Conservation (phyloP, 2,113 vertebrate species). For the Cyanoderma ruficeps region DNA sequence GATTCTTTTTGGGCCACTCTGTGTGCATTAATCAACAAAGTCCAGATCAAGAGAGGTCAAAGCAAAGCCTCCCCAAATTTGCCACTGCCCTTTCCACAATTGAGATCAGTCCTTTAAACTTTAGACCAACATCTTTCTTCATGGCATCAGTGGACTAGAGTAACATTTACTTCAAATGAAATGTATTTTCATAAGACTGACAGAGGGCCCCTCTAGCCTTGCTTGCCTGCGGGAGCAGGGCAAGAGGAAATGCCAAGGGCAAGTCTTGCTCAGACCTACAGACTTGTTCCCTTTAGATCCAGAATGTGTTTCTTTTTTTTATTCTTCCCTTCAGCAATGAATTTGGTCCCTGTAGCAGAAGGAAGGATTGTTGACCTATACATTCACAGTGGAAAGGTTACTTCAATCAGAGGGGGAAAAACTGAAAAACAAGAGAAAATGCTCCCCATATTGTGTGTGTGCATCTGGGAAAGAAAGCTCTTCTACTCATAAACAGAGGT, state of each 20-base stretch:
- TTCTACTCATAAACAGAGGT: not conserved
- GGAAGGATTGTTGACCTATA: constrained; percentile 39
- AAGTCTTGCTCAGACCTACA: constrained; percentile 13
- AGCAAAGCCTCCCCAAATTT: not conserved
- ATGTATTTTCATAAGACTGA: constrained; percentile 43
- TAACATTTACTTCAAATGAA: constrained; percentile 63
- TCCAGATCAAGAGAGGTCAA: constrained; percentile 45
- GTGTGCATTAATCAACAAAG: constrained; percentile 27
- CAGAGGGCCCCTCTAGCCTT: not conserved
- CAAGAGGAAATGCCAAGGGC: constrained; percentile 60
- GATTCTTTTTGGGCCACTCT: constrained; percentile 16
- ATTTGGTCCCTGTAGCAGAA: constrained; percentile 12
- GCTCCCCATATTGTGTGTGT: not conserved
- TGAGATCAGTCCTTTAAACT: constrained; percentile 34
- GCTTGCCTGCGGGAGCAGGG: constrained; percentile 7
- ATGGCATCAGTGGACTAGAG: not conserved
- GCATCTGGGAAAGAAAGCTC: not conserved
- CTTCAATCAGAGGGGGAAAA: not conserved
- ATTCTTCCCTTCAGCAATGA: constrained; percentile 40
- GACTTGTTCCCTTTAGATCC: constrained; percentile 43
- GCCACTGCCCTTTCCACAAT: constrained; percentile 22
- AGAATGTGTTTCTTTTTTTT: not conserved
- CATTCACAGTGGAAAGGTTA: constrained; percentile 12
- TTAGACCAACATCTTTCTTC: constrained; percentile 15
- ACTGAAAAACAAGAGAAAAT: not conserved